Evolutionary conservation across 53 echinoderm and acorn worm genomes (phyloP).

Genomic region (Patiria pectinifera): DNA sequence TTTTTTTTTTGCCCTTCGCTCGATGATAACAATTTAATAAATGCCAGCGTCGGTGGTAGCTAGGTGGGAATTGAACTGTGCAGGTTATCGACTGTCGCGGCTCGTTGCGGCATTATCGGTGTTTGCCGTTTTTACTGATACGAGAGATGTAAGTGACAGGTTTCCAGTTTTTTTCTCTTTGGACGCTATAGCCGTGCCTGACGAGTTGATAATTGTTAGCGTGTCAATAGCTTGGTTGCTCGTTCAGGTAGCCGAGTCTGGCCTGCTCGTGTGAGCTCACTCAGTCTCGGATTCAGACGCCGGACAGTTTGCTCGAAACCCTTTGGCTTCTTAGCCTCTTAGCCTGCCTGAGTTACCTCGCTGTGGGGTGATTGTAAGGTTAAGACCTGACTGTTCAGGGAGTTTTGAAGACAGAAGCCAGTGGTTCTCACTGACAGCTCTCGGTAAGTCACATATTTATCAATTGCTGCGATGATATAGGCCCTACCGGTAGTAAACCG

Average conservation of each 20-base stretch:
- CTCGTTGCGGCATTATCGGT: conserved; percentile 28
- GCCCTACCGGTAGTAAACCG: background rate
- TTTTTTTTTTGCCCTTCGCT: background rate
- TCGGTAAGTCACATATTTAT: background rate
- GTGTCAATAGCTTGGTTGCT: conserved; percentile 34
- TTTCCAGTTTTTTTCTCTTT: background rate
- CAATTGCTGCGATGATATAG: background rate
- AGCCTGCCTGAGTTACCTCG: background rate
- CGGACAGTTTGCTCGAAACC: background rate
- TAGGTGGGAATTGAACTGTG: background rate
- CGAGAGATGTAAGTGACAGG: conserved; percentile 44
- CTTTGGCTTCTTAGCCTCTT: background rate
- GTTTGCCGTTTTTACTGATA: conserved; percentile 20
- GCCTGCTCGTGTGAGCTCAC: conserved; percentile 3
- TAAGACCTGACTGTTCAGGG: background rate
- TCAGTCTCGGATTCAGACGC: conserved; percentile 4
- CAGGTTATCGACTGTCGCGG: conserved; percentile 16
- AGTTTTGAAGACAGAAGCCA: background rate
- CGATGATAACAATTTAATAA: conserved; percentile 45
- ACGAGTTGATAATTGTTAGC: conserved; percentile 45
- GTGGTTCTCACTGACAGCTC: background rate
- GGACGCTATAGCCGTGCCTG: background rate
- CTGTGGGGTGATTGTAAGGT: conserved; percentile 5
- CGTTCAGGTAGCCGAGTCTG: background rate
- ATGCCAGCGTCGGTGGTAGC: conserved; percentile 11